phyloP scores from a whole-genome alignment of 2,797 vertebrate species.

The Danionella dracula region DNA sequence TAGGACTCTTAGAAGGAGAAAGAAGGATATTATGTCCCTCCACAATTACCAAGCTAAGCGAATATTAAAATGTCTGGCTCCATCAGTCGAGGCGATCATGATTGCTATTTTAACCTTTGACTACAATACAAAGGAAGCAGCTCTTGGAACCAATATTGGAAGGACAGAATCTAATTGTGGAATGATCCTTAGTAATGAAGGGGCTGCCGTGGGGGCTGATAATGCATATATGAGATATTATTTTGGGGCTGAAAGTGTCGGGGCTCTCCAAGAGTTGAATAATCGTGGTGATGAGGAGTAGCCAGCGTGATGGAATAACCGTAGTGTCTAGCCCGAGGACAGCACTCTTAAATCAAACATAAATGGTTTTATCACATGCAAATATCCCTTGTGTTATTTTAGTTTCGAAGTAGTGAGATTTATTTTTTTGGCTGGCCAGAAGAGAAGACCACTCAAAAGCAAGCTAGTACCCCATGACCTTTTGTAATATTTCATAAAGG shows the following conservation, averaged over 20 bases:
- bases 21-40: slow-evolving; percentile 86
- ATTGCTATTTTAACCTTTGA: slow-evolving; percentile 99
- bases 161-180: slow-evolving; percentile 93
- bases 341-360: slow-evolving; percentile 80
- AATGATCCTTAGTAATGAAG: slow-evolving; percentile 98
- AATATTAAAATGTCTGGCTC: slow-evolving; percentile 99
- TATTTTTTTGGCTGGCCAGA: no score
- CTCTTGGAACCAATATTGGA: slow-evolving; percentile 89
- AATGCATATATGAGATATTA: slow-evolving; percentile 96
- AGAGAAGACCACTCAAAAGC: no score
- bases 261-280: slow-evolving; percentile 83
- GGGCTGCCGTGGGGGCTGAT: slow-evolving; percentile 68
- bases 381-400: slow-evolving; percentile 27
- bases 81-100: slow-evolving; percentile 93
- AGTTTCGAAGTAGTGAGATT: neutral
- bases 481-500: no score
- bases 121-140: slow-evolving; percentile 86
- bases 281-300: slow-evolving; percentile 89
- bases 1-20: slow-evolving; percentile 85
- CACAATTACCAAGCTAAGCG: slow-evolving; percentile 91
- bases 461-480: no score
- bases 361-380: slow-evolving; percentile 42
- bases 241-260: slow-evolving; percentile 82
- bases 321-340: slow-evolving; percentile 79
- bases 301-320: slow-evolving; percentile 82